Base-by-base conservation (phyloP, 2,113 vertebrate species). In the Alouatta palliata region DNA sequence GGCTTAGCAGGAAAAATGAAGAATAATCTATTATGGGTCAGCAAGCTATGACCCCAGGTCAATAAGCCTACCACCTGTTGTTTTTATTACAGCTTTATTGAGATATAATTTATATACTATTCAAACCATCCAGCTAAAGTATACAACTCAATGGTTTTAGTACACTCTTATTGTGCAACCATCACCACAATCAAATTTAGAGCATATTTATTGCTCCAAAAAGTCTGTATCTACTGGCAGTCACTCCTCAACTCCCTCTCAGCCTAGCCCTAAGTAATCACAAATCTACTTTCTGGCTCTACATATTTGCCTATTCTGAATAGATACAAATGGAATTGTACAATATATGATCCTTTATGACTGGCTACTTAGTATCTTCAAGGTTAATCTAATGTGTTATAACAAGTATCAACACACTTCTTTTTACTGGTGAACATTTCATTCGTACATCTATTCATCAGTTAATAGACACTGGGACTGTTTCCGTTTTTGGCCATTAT, bases 51-150 rank as follows among this genome's bases (percentile, higher is more conserved):
- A 90, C 13, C n/a, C 20, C 27, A 86, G 25, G 87, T 40, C 56
- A 90, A 86, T 35, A 82, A 25, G 49, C 23, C 58, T 88, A 32
- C 9, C 11, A 80, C 16, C 37, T 35, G 43, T 35, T 49, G 23
- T 93, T 86, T 85, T 96, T 30, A 94, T 68, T 73, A 84, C 6
- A 91, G 56, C 32, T 91, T 95, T 90, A 77, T 3, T 76, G 35
- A 84, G 11, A 93, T 27, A 27, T 32, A 80, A 66, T 54, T 75
- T 17, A 93, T 8, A 66, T 11, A 27, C 35, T 37, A 84, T 7
- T 40, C 5, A 90, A 88, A 79, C 47, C 4, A 32, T 30, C 47
- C 25, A 84, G 20, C 30, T 61, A 45, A 86, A 83, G 16, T 70
- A 13, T 58, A 81, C 2, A 88, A 54, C 27, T 90, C 64, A 49